Evolutionary conservation across 2,113 vertebrate species (phyloP).

Genomic region (Pheucticus melanocephalus): DNA sequence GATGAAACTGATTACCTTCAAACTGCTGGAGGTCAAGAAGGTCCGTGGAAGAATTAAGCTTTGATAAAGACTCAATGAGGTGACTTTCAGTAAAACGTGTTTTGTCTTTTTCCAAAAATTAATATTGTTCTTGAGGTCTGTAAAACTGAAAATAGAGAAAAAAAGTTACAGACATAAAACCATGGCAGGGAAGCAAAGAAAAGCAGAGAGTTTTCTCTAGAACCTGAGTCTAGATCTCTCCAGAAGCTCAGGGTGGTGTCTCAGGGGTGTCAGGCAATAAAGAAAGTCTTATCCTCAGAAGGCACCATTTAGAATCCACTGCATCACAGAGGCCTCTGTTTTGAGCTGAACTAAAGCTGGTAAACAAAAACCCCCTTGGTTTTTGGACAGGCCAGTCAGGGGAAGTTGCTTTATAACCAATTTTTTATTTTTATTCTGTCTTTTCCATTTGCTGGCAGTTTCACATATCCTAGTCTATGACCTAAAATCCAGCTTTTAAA

Average conservation of each 20-base stretch:
- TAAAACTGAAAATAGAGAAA: neutral
- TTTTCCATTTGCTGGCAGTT: neutral
- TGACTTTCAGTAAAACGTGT: neutral
- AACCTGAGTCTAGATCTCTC: neutral
- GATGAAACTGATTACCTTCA: neutral
- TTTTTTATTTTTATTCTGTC: neutral
- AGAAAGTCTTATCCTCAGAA: neutral
- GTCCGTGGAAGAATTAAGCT: neutral
- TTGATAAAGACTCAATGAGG: neutral
- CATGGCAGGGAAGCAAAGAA: neutral
- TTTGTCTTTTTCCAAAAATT: neutral
- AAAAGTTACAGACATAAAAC: neutral
- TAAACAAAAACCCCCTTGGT: neutral
- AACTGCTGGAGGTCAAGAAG: neutral
- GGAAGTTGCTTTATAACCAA: neutral
- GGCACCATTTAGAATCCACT: neutral
- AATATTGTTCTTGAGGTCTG: neutral
- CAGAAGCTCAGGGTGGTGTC: neutral
- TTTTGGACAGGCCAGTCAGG: fast-evolving
- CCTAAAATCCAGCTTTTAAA: neutral
- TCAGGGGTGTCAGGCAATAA: neutral
- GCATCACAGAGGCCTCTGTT: neutral
- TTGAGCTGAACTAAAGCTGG: neutral
- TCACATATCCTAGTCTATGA: neutral
- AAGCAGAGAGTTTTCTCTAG: neutral